Evolutionary conservation across 2,113 vertebrate species (phyloP), one percentile per base, ranked within the genome.

Genomic region (Trachemys scripta): DNA sequence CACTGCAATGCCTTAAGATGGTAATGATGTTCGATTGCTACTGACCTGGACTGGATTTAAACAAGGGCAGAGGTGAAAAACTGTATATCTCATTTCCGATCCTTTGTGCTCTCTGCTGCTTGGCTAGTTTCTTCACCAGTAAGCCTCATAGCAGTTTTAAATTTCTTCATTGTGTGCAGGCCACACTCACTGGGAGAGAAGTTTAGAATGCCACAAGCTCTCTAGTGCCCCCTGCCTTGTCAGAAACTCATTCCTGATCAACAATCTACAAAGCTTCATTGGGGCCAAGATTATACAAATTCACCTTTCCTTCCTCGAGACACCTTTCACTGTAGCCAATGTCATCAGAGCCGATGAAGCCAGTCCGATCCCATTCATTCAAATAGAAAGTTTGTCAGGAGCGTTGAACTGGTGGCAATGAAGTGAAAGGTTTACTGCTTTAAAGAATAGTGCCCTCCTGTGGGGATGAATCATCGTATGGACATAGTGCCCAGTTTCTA

Each of bases 341-440:
- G 45, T 72, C 84, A 53, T 88, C 35, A 42, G 31, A 24, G 80
- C 91, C 56, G 53, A 51, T 42, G 80, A 14, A 51, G 57, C 72
- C 14, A 42, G 90, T 51, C 80, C 75, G 84, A 85, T 5, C 47
- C 59, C 16, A 1, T 72, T 92, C 62, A 27, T 53, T 92, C 1
- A 0, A 5, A 0, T 1, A 57, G 51, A 56, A 79, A 96, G 27
- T 59, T 3, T 80, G 69, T 42, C 14, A 50, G 0, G 22, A 82
- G 2, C 6, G 2, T n/a, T 2, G 29, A 54, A 11, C 62, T 59
- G 53, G 65, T 90, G 90, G 54, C 27, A 8, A 2, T 2, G 3
- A 84, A 82, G 79, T 9, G 0, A 2, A 14, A 80, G 35, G 7
- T 88, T 45, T 84, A 13, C 80, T 87, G 50, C 45, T 91, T 94